These are phyloP conservation scores for Halichoeres trimaculatus DNA, from an alignment of 2,113 vertebrate genomes.

Conservation along the genomic window DNA sequence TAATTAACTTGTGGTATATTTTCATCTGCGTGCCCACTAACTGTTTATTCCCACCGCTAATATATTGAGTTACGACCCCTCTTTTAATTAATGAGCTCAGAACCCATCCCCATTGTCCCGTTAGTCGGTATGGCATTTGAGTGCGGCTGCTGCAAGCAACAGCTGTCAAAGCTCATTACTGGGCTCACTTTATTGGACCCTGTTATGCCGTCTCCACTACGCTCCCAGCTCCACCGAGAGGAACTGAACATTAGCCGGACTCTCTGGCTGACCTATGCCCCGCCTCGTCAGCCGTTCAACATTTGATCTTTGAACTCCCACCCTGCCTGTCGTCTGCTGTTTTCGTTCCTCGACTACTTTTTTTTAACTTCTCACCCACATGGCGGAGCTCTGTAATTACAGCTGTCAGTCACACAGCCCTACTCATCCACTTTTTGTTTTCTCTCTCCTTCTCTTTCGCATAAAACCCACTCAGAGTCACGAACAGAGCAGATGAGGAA, in stretches of 20 bases:
- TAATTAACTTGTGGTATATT: too few relatives aligned
- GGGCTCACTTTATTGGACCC: conserved; percentile 40
- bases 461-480: conserved; percentile 50
- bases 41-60: conserved; percentile 24
- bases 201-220: conserved; percentile 14
- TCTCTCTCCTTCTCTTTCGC: conserved; percentile 25
- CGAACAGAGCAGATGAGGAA: conserved; percentile 42
- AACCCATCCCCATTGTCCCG: conserved; percentile 60
- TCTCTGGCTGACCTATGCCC: conserved; percentile 51
- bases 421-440: conserved; percentile 47
- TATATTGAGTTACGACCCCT: conserved; percentile 30
- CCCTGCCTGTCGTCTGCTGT: conserved; percentile 61
- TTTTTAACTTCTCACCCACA: conserved; percentile 38
- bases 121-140: conserved; percentile 62
- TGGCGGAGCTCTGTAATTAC: conserved; percentile 67
- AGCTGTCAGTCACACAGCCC: conserved; percentile 65
- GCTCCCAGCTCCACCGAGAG: conserved; percentile 14
- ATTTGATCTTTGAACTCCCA: conserved; percentile 66
- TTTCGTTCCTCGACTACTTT: conserved; percentile 46
- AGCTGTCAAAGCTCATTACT: conserved; percentile 73
- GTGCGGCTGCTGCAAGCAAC: conserved; percentile 59
- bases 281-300: conserved; percentile 57
- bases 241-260: conserved; percentile 50
- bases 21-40: neutral
- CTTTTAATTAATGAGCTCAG: conserved; percentile 35